Evolutionary conservation across 2,113 vertebrate genomes (phyloP).

Genomic region (Pampusana beccarii): DNA sequence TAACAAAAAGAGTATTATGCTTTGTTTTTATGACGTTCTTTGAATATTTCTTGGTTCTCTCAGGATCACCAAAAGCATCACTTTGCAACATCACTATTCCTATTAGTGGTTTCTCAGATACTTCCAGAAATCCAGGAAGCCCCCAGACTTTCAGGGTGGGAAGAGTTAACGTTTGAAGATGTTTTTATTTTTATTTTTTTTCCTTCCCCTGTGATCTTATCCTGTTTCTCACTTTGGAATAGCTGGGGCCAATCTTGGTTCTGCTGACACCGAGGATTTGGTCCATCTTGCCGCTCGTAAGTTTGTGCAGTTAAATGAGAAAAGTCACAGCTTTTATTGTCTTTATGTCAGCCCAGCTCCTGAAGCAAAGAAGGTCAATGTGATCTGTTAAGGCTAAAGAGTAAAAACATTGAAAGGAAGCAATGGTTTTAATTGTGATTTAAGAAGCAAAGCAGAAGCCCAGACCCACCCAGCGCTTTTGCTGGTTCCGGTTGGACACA

Average conservation of each 20-base stretch:
- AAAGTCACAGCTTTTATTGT: neutral
- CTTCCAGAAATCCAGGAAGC: neutral
- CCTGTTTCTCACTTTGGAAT: neutral
- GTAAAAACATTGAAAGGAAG: neutral
- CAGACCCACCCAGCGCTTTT: neutral
- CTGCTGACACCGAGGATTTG: neutral
- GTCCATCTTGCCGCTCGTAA: neutral
- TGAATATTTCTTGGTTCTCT: neutral
- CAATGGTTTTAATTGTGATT: neutral
- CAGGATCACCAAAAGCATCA: neutral
- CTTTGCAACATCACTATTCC: neutral
- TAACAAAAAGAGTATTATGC: neutral
- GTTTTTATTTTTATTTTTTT: neutral
- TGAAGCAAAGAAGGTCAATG: neutral
- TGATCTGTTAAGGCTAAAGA: neutral
- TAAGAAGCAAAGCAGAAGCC: neutral
- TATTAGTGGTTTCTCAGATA: neutral
- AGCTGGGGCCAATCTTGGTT: accelerated
- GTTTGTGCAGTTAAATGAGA: neutral
- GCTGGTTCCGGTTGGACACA: neutral
- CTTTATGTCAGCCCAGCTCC: neutral
- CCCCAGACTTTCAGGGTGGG: neutral
- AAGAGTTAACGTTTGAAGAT: neutral
- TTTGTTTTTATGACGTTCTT: neutral
- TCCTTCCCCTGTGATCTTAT: neutral